These are phyloP conservation scores for Netelia melanura DNA, from an alignment of 2,888 invertebrate species.

Conservation along the genomic window DNA sequence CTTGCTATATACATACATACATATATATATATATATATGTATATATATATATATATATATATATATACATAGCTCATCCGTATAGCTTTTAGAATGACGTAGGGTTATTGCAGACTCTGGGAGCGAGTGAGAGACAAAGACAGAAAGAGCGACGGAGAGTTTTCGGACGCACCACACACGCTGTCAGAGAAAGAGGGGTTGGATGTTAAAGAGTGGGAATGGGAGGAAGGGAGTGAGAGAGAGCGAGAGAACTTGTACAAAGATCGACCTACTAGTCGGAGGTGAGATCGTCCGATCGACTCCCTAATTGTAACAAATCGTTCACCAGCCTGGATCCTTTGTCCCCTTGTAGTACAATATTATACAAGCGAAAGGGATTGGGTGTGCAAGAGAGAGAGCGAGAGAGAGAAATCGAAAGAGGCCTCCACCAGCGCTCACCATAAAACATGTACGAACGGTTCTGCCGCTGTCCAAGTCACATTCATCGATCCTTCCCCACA, in stretches of 20 bases:
- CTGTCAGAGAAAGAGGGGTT: not conserved
- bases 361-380: slow-evolving; percentile 18
- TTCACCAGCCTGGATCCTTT: slow-evolving; percentile 54
- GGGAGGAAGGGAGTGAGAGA: no score
- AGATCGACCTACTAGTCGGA: slow-evolving; percentile 49
- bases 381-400: not conserved
- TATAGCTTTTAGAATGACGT: slow-evolving; percentile 72
- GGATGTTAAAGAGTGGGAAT: no score
- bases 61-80: not conserved
- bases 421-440: not conserved
- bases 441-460: slow-evolving; percentile 39
- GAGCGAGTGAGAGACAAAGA: not conserved
- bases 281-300: slow-evolving; percentile 63
- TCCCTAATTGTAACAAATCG: slow-evolving; percentile 79
- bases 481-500: slow-evolving; percentile 45
- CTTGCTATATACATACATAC: not conserved
- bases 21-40: no score
- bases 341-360: slow-evolving; percentile 67
- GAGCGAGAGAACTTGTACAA: slow-evolving; percentile 28
- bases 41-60: not conserved
- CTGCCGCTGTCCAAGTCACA: slow-evolving; percentile 22
- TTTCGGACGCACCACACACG: slow-evolving; percentile 35
- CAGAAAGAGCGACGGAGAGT: not conserved
- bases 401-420: slow-evolving; percentile 5
- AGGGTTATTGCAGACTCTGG: slow-evolving; percentile 75